Base-by-base conservation (phyloP, 2,888 invertebrate genomes). In the Drosophila setosimentum region DNA sequence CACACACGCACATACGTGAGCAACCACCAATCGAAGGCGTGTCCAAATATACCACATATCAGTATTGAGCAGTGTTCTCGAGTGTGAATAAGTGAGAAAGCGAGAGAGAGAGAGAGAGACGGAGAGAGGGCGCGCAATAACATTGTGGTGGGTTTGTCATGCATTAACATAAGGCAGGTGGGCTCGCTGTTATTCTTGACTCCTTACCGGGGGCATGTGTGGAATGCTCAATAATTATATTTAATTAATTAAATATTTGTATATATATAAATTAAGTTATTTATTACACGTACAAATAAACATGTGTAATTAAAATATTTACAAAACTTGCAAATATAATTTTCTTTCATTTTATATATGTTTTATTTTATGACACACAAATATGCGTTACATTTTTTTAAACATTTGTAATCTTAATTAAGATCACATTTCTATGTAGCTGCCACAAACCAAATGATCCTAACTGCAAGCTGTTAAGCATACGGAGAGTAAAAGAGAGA, bases 1-100 rank as follows among this genome's bases (percentile, higher is more conserved):
- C 33, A 59, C 33, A n/a, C 8, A 35, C 48, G 27, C 24, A 11
- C 11, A n/a, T 29, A 33, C 33, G 29, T 24, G 50, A 70, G 35
- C 80, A 78, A 78, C 78, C 80, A 78, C 78, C 80, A 72, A 78
- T 66, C 60, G 80, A 55, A 76, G 78, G 78, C 78, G 78, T 78
- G 78, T 68, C 78, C 24, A 72, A 27, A 42, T 60, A 37, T 35
- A 42, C 59, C 74, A 51, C 51, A 32, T 29, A 61, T 32, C 59
- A 65, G 61, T 24, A 29, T 57, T 35, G 30, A 33, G 8, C 63
- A 21, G n/a, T 24, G n/a, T 8, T 35, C 16, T 45, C 24, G 45
- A 21, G 51, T 37, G 42, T 10, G n/a, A 30, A 33, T 11, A 61
- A 40, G 60, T 35, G 45, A 32, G 21, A 49, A 49, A 10, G 8